phyloP scores from a whole-genome alignment of 2,113 vertebrate genomes.

The Sphyrna mokarran region DNA sequence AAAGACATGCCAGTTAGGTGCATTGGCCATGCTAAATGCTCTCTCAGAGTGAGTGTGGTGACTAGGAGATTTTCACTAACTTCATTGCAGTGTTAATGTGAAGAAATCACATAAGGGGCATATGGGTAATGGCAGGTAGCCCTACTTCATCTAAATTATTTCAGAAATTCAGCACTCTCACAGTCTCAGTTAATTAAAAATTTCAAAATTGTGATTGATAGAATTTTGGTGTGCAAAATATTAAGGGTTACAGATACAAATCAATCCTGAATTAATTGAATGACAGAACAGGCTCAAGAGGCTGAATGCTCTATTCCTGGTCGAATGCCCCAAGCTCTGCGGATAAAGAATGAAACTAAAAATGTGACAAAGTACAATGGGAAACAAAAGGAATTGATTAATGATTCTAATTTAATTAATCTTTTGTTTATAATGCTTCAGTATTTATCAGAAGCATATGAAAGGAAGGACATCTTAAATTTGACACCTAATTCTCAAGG shows the following conservation, averaged over 20 bases:
- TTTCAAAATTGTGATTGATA: not conserved
- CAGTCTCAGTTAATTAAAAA: not conserved
- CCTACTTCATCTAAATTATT: not conserved
- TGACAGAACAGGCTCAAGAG: not conserved
- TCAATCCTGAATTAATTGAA: not conserved
- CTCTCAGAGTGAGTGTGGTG: too few relatives aligned
- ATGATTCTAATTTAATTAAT: not conserved
- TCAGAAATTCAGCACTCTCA: not conserved
- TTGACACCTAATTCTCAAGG: slow-evolving; percentile 1
- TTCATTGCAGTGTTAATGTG: too few relatives aligned
- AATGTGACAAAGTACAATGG: not conserved
- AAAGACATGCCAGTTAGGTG: too few relatives aligned
- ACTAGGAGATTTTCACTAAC: too few relatives aligned
- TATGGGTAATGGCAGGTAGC: not conserved
- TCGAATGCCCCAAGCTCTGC: not conserved
- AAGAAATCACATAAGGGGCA: not conserved
- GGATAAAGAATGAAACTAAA: not conserved
- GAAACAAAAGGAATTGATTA: slow-evolving; percentile 12
- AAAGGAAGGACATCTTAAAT: not conserved
- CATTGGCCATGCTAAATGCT: too few relatives aligned
- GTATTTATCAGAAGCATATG: not conserved
- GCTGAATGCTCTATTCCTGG: not conserved
- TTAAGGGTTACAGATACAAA: not conserved
- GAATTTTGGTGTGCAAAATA: not conserved
- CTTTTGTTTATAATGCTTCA: slow-evolving; percentile 7